These are phyloP conservation scores for Isichthys henryi DNA, from an alignment of 2,113 vertebrate genomes.

Conservation along the genomic window DNA sequence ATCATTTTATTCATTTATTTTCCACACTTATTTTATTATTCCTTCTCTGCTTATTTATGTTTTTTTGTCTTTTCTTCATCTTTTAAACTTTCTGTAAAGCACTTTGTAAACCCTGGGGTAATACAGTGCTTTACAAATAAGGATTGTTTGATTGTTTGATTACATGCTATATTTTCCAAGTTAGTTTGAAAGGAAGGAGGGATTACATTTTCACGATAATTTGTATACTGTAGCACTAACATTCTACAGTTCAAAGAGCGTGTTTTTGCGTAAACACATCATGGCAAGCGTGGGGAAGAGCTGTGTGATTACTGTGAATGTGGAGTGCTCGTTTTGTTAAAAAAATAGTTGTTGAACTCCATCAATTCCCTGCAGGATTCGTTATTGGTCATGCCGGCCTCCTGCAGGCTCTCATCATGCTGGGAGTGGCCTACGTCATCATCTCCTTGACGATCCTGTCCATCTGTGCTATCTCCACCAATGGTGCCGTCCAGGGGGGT, in stretches of 20 bases:
- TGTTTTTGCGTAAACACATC: neutral
- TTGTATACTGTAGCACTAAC: too few relatives aligned
- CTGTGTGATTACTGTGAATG: neutral
- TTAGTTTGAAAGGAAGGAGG: neutral
- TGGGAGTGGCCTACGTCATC: conserved; percentile 63
- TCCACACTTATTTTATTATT: neutral
- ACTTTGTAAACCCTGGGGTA: neutral
- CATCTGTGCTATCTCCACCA: conserved; percentile 64
- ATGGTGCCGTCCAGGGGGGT: conserved; percentile 60
- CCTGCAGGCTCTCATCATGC: conserved; percentile 58
- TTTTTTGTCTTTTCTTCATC: neutral
- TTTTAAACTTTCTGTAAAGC: neutral
- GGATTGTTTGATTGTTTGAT: neutral
- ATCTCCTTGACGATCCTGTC: conserved; percentile 59
- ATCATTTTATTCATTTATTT: neutral
- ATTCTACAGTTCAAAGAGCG: neutral
- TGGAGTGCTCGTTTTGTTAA: neutral
- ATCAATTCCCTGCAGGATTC: conserved; percentile 44
- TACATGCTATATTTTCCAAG: neutral
- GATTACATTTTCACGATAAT: neutral
- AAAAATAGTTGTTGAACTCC: neutral
- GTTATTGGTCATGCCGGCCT: conserved; percentile 63
- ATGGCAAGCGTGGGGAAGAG: neutral
- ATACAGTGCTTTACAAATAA: too few relatives aligned
- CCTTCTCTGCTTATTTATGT: neutral